A percentile compares a stretch with the other conserved stretches of the same genome.
phyloP scores from a whole-genome alignment of 2,113 vertebrate species.

The Tragulus kanchil region DNA sequence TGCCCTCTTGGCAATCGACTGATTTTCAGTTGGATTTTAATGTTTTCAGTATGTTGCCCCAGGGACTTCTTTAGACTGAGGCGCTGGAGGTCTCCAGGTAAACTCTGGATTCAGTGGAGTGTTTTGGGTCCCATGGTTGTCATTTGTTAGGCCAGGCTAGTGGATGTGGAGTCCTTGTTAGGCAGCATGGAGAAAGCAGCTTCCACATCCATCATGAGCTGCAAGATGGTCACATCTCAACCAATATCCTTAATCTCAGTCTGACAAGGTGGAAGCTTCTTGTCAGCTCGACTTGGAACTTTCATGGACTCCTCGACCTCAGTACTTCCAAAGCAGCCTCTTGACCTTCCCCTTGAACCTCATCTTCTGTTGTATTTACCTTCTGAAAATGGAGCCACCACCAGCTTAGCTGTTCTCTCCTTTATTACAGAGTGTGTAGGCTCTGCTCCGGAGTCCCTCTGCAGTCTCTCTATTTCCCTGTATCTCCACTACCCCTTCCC shows the following conservation, averaged over 20 bases:
- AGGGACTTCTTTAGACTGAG: background rate
- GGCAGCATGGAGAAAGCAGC: background rate
- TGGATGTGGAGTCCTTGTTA: background rate
- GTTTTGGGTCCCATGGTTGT: background rate
- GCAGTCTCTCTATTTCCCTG: background rate
- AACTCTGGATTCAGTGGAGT: background rate
- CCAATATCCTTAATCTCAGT: too few species aligned
- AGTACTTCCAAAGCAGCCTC: background rate
- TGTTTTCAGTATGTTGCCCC: background rate
- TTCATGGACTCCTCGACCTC: background rate
- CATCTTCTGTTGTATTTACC: background rate
- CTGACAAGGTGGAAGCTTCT: too few species aligned
- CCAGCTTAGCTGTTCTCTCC: too few species aligned
- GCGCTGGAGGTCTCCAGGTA: background rate
- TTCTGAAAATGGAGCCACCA: background rate
- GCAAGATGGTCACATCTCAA: rapidly evolving
- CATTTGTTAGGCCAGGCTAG: background rate
- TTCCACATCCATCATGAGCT: background rate
- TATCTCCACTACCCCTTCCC: background rate
- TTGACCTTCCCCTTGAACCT: background rate
- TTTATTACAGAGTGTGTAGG: background rate
- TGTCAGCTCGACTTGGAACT: background rate
- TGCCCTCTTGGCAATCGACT: background rate
- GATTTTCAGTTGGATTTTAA: background rate
- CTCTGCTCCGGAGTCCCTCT: background rate